Conservation (phyloP, 2,888 invertebrate species). For the Lysandra coridon region DNA sequence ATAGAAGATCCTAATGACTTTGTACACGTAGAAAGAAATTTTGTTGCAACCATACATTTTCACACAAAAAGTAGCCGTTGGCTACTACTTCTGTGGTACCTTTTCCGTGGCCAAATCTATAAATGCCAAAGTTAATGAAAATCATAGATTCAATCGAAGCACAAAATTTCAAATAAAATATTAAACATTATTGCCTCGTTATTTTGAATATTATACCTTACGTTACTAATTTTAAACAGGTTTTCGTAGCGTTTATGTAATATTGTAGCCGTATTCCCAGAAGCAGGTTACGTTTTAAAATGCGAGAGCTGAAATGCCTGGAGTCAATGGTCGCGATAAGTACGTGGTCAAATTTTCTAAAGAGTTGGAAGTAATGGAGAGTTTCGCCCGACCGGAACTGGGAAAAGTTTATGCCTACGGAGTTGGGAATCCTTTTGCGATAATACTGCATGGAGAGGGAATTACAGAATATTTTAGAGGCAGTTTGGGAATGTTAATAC, state of each 20-base stretch:
- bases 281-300: constrained; percentile 7
- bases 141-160: too few relatives aligned
- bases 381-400: neutral
- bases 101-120: too few relatives aligned
- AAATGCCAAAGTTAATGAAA: too few relatives aligned
- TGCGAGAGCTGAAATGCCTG: constrained; percentile 6
- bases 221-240: neutral
- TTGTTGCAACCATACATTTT: too few relatives aligned
- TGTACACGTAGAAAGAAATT: too few relatives aligned
- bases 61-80: too few relatives aligned
- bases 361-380: constrained; percentile 18
- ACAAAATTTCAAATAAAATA: too few relatives aligned
- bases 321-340: constrained; percentile 19
- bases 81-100: too few relatives aligned
- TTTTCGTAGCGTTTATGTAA: neutral
- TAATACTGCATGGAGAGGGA: constrained; percentile 2
- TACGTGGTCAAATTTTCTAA: constrained; percentile 22
- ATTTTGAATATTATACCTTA: too few relatives aligned
- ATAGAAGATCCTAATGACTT: too few relatives aligned
- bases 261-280: neutral
- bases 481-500: neutral
- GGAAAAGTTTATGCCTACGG: constrained; percentile 13
- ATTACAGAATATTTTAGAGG: neutral
- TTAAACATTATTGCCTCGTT: too few relatives aligned
- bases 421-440: constrained; percentile 4